phyloP scores from a whole-genome alignment of 2,113 vertebrate species.

The Nicator chloris region DNA sequence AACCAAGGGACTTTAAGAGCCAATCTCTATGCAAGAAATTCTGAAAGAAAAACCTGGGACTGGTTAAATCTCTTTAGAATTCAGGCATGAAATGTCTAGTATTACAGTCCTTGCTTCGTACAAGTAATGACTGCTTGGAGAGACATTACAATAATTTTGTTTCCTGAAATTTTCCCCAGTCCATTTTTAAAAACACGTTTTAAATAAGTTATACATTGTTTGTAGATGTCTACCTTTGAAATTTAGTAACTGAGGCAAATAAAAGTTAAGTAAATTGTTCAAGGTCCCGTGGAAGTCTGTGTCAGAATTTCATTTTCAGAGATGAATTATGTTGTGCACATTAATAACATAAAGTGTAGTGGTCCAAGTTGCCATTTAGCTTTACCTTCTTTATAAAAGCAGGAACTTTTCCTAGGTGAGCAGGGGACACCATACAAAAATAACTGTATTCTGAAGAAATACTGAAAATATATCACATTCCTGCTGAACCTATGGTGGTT shows the following conservation, averaged over 20 bases:
- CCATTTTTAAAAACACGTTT: constrained; percentile 27
- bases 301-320: constrained; percentile 22
- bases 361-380: neutral
- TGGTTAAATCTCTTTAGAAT: constrained; percentile 45
- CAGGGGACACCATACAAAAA: neutral
- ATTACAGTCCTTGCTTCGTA: neutral
- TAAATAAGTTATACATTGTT: constrained; percentile 45
- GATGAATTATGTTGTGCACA: neutral
- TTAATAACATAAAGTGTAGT: constrained; percentile 4
- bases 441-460: neutral
- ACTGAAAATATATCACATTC: neutral
- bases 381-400: neutral
- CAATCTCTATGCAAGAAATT: neutral
- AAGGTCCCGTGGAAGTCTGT: neutral
- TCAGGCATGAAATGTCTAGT: constrained; percentile 47
- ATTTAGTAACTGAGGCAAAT: constrained; percentile 46
- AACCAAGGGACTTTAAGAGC: neutral
- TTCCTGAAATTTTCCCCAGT: constrained; percentile 50
- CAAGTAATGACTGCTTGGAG: constrained; percentile 53
- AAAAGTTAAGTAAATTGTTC: constrained; percentile 26
- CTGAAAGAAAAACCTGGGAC: constrained; percentile 16
- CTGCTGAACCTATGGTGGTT: neutral
- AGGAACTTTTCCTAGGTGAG: neutral
- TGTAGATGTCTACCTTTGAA: constrained; percentile 34
- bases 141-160: constrained; percentile 57